Evolutionary conservation across 1,140 invertebrate genomes (phyloP), one percentile per base, ranked within the genome.

Genomic region (Aphis craccivora): DNA sequence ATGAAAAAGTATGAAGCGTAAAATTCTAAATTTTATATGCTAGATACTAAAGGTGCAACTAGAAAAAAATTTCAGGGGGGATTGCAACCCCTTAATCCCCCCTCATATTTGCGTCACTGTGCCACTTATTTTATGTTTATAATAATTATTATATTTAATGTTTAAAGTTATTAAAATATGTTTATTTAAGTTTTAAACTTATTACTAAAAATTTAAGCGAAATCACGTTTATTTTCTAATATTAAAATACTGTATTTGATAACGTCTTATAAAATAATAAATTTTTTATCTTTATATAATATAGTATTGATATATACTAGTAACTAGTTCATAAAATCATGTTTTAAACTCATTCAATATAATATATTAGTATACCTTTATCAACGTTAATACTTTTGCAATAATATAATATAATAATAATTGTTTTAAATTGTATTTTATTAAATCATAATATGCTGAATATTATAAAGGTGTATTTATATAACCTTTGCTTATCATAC

Each of bases 161-260:
- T 14, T 51, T 51, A 18, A 14, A 51, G 48, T 4, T 51, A 51
- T 51, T 18, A 51, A 51, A 51, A 51, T 51, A 51, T n/a, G n/a
- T 76, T 18, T 35, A 20, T n/a, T 76, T 35, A 20, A 14, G 18
- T 76, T 76, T 76, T n/a, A n/a, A 76, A 76, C 11, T n/a, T 35
- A n/a, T 76, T 18, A 76, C n/a, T 76, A 76, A 18, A n/a, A 76
- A 1, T 67, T n/a, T 20, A 76, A n/a, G 7, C 6, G 11, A 76
- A n/a, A 18, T 76, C n/a, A n/a, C 14, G 30, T 76, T 1, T 14
- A n/a, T 76, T n/a, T 35, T 76, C 30, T 76, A 76, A 76, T 76
- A 76, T 6, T 76, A 76, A 76, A 76, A 76, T 76, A 76, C n/a
- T 76, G n/a, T 76, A 76, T 76, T 76, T 76, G 30, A 67, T 67